A percentile compares a stretch with the other conserved stretches of the same genome.
phyloP scores from a whole-genome alignment of 2,888 invertebrate genomes.

The Morinoia aosen region DNA sequence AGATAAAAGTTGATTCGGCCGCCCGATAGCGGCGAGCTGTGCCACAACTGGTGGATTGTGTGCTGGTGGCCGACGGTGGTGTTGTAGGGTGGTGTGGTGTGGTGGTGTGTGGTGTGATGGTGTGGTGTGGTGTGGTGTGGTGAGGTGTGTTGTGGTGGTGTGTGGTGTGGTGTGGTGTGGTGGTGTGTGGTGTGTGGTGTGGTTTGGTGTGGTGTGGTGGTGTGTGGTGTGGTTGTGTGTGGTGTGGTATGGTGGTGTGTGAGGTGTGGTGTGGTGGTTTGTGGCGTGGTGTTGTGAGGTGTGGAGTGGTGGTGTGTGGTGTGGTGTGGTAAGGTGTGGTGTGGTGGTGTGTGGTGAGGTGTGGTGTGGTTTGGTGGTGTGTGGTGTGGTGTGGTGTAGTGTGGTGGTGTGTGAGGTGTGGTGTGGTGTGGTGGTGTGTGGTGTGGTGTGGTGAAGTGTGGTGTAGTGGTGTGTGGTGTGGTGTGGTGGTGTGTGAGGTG shows the following conservation, averaged over 20 bases:
- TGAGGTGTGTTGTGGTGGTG: background rate
- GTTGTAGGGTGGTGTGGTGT: background rate
- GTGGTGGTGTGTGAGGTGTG: background rate
- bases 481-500: background rate
- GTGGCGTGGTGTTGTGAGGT: too few relatives aligned
- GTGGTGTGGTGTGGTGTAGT: background rate
- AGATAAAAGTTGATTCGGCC: background rate
- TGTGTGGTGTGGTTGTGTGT: background rate
- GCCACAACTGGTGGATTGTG: background rate
- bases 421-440: background rate
- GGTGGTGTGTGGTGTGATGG: too few relatives aligned
- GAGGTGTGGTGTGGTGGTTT: too few relatives aligned
- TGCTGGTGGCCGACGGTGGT: constrained; percentile 24
- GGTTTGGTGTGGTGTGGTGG: too few relatives aligned
- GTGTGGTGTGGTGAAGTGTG: too few relatives aligned
- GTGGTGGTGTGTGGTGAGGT: background rate
- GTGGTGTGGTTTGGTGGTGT: background rate
- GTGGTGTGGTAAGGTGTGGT: too few relatives aligned
- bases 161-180: background rate
- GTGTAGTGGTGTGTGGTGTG: too few relatives aligned
- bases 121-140: too few relatives aligned
- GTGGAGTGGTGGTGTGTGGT: too few relatives aligned
- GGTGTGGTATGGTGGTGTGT: background rate
- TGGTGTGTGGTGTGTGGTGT: background rate
- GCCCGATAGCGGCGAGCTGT: background rate